These are phyloP conservation scores for Linnaemya vulpina DNA, from an alignment of 2,888 invertebrate genomes.

Conservation along the genomic window DNA sequence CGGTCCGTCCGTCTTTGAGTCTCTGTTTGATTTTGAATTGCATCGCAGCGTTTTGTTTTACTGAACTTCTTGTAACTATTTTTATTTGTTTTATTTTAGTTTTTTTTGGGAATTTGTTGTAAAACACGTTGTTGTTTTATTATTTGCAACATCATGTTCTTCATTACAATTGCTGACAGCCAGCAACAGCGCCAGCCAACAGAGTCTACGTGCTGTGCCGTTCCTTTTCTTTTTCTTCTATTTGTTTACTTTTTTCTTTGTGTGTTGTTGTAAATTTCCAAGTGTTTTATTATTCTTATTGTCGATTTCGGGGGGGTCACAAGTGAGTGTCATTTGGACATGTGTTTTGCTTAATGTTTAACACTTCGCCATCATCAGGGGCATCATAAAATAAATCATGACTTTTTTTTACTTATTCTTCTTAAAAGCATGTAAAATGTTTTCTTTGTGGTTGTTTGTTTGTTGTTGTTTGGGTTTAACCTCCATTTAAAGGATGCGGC, in stretches of 20 bases:
- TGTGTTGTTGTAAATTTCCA: background rate
- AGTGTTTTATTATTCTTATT: conserved; percentile 13
- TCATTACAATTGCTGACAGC: conserved; percentile 41
- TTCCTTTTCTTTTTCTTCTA: background rate
- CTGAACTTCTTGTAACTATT: background rate
- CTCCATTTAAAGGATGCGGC: conserved; percentile 11
- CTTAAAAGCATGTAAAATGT: conserved; percentile 4
- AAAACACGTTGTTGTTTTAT: conserved; percentile 45
- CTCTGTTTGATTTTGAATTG: conserved; percentile 6
- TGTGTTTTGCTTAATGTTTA: conserved; percentile 58
- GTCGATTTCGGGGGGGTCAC: conserved; percentile 31
- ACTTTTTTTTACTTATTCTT: background rate
- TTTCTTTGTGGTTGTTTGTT: too few relatives aligned
- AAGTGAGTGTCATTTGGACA: conserved; percentile 53
- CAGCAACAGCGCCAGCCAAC: conserved; percentile 15
- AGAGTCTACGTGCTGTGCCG: conserved; percentile 55
- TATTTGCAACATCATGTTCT: conserved; percentile 52
- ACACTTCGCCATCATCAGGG: conserved; percentile 50
- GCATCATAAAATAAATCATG: conserved; percentile 28
- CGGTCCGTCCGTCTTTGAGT: background rate
- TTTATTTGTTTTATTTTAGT: background rate
- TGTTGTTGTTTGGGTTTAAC: background rate
- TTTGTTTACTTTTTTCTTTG: background rate
- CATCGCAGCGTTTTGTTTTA: conserved; percentile 37
- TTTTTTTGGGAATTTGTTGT: conserved; percentile 27